A percentile compares a stretch with the other conserved stretches of the same genome.
phyloP scores from a whole-genome alignment of 2,888 invertebrate genomes.

The Amphipyra berbera region DNA sequence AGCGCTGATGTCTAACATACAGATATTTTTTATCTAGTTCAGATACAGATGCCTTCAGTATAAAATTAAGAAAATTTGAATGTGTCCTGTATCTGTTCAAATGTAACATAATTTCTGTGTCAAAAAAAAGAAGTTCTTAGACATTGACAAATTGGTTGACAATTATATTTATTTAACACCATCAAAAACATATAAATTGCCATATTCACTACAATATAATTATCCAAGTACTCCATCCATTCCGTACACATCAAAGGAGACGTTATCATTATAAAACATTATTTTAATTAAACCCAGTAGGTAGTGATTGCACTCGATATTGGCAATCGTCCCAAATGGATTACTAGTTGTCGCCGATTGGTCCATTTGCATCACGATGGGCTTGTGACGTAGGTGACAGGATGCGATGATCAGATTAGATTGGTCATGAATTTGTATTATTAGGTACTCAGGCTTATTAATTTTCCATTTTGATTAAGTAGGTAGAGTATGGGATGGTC shows the following conservation, averaged over 20 bases:
- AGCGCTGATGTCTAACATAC: no score
- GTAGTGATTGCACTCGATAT: constrained; percentile 41
- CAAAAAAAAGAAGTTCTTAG: no score
- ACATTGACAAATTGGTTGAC: no score
- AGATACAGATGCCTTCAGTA: no score
- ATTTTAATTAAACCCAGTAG: constrained; percentile 51
- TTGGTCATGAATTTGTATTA: constrained; percentile 1
- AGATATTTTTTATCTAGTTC: no score
- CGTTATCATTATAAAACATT: constrained; percentile 38
- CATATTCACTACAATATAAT: no score
- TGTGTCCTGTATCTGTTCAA: no score
- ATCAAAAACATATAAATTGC: no score
- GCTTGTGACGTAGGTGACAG: constrained; percentile 22
- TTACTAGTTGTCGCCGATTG: constrained; percentile 39
- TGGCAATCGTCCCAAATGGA: constrained; percentile 48
- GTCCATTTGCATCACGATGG: constrained; percentile 46
- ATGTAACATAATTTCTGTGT: no score
- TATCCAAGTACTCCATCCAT: background rate
- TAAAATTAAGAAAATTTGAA: no score
- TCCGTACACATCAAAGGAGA: constrained; percentile 1
- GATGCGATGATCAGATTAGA: constrained; percentile 18
- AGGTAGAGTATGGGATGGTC: no score
- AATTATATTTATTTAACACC: no score
- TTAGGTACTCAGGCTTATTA: background rate
- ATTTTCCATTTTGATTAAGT: background rate